Evolutionary conservation across 2,888 invertebrate genomes (phyloP).

Genomic region (Alentia gelatinosa): DNA sequence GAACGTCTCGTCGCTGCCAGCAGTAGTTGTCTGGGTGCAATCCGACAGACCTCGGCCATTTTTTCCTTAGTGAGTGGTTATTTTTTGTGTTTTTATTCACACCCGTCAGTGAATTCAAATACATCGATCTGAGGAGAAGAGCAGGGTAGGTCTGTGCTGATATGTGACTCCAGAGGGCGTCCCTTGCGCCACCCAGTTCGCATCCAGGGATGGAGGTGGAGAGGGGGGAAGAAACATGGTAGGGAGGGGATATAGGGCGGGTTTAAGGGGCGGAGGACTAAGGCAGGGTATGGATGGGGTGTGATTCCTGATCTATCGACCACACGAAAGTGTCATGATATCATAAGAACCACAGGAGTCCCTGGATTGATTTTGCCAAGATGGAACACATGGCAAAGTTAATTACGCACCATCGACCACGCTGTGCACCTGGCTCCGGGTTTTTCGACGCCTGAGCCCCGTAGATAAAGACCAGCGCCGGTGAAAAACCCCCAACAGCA

Average conservation of each 20-base stretch:
- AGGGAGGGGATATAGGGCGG: too few relatives aligned
- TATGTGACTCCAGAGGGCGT: too few relatives aligned
- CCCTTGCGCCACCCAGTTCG: too few relatives aligned
- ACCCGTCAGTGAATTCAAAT: too few relatives aligned
- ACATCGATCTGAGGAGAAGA: neutral
- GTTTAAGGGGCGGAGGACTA: too few relatives aligned
- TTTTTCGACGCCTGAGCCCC: neutral
- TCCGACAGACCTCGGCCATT: neutral
- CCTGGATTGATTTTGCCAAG: constrained; percentile 39
- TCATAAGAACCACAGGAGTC: neutral
- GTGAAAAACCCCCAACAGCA: neutral
- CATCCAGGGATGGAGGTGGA: too few relatives aligned
- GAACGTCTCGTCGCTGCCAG: neutral
- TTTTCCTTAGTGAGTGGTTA: neutral
- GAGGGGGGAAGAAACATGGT: too few relatives aligned
- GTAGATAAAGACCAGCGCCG: constrained; percentile 41
- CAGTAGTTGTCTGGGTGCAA: neutral
- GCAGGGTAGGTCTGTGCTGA: too few relatives aligned
- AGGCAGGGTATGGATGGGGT: neutral
- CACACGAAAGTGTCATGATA: neutral
- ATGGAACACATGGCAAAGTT: constrained; percentile 50
- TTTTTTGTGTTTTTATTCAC: neutral
- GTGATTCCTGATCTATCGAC: constrained; percentile 10
- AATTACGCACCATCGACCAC: constrained; percentile 37
- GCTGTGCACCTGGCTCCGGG: constrained; percentile 3